Base-by-base conservation (phyloP, 1,140 invertebrate species). In the Hypsibius dujardini region DNA sequence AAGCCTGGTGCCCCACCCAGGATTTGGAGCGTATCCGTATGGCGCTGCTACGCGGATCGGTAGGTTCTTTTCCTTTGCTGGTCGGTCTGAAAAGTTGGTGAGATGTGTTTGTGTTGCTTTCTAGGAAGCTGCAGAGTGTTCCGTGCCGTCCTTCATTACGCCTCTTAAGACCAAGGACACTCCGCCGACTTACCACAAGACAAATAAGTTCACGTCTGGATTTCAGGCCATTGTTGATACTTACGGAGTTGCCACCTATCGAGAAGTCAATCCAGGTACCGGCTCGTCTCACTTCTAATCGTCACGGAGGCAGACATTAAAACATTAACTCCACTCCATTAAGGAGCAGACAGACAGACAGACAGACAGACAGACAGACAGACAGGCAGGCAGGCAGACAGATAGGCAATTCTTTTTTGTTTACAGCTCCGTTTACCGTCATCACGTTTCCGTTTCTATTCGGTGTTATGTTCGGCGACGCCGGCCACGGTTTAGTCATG, bases 371-470 rank as follows among this genome's bases (percentile, higher is more conserved):
- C n/a, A n/a, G n/a, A n/a, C 47, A 46, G n/a, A 72, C 45, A 40
- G 72, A 47, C 47, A 12, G 46, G 47, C 42, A 14, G 50, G 60
- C 47, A 12, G 46, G 59, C 3, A 12, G 7, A 59, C 45, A 0
- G 2, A 56, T 47, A 45, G 59, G n/a, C 0, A 74, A 47, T 7
- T 56, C 45, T 45, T 75, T 74, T 74, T 73, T 73, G 74, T 73
- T 83, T 85, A 70, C 81, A 86, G 90, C 90, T 70, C 84, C 91
- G 0, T 97, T 90, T 79, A 92, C 92, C 0, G 92, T 92, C 76
- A 92, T 98, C 71, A 95, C 92, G 0, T 98, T 98, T 81, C 95
- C 95, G 46, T 98, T 98, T 82, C 80, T 98, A 59, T 98, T 98
- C 81, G 90, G 89, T 71, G 86, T 97, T 75, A 98, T 98, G 95